phyloP scores from a whole-genome alignment of 2,888 invertebrate species.

The Pseudococcus longispinus region DNA sequence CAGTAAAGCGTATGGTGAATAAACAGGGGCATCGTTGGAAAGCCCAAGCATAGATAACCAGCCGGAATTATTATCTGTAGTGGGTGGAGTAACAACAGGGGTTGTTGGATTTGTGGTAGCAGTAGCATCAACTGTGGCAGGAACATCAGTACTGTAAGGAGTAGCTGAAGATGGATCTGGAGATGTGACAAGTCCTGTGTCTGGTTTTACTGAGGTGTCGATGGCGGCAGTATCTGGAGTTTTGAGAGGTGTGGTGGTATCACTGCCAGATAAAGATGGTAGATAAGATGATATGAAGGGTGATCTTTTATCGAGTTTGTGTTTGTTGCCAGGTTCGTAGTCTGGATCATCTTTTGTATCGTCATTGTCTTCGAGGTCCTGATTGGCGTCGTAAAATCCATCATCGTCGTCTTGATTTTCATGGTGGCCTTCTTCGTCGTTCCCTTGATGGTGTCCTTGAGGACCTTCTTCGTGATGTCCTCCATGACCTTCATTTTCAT shows the following conservation, averaged over 20 bases:
- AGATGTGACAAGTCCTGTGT: background rate
- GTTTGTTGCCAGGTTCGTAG: background rate
- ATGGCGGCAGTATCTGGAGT: background rate
- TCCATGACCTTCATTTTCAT: too few species aligned
- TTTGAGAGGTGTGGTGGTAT: background rate
- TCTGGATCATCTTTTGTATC: background rate
- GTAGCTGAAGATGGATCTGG: background rate
- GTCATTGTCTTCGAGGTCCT: background rate
- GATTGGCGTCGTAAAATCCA: background rate
- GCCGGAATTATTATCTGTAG: background rate
- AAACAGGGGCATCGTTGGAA: background rate
- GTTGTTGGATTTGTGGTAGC: background rate
- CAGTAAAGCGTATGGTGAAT: conserved; percentile 16
- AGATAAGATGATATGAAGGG: background rate
- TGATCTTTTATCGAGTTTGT: background rate
- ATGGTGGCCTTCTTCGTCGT: background rate
- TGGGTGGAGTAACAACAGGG: background rate
- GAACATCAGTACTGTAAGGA: background rate
- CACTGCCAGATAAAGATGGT: background rate
- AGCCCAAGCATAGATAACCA: background rate
- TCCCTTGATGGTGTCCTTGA: background rate
- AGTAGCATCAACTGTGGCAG: background rate
- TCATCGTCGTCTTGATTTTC: background rate
- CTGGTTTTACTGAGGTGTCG: background rate
- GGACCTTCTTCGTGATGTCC: background rate